Evolutionary conservation across 2,113 vertebrate genomes (phyloP).

Genomic region (Cottus gobio): DNA sequence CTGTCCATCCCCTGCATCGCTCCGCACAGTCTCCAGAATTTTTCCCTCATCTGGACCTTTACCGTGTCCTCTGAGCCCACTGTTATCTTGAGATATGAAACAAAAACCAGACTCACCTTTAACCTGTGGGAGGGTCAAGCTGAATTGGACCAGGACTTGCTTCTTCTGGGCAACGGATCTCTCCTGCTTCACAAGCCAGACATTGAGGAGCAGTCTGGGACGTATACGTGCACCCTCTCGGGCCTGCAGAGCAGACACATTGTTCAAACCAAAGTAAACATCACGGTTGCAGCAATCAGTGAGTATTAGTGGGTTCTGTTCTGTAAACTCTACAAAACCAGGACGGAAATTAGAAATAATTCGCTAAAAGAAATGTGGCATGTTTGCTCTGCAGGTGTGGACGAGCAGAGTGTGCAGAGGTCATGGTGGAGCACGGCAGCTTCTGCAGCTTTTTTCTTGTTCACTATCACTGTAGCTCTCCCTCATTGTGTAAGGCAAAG

Average conservation of each 20-base stretch:
- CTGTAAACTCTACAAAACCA: not conserved
- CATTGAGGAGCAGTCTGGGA: conserved; percentile 68
- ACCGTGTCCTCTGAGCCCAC: conserved; percentile 51
- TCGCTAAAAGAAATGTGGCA: not conserved
- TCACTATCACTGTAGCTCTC: conserved; percentile 71
- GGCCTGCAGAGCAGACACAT: conserved; percentile 71
- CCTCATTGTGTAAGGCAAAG: conserved; percentile 72
- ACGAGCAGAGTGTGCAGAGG: conserved; percentile 62
- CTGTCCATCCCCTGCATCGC: conserved; percentile 78
- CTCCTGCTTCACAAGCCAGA: conserved; percentile 73
- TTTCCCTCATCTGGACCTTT: conserved; percentile 82
- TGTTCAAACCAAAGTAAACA: conserved; percentile 76
- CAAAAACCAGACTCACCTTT: conserved; percentile 59
- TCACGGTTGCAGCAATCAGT: conserved; percentile 73
- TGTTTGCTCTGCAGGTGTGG: conserved; percentile 64
- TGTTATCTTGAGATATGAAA: conserved; percentile 78
- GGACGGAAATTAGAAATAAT: not conserved
- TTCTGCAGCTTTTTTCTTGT: conserved; percentile 76
- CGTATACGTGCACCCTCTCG: conserved; percentile 77
- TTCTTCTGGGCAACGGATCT: conserved; percentile 75
- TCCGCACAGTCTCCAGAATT: conserved; percentile 73
- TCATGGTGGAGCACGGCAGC: conserved; percentile 82
- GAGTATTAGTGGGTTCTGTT: conserved; percentile 38
- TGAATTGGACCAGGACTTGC: conserved; percentile 71
- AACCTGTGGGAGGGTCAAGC: conserved; percentile 76